Base-by-base conservation (phyloP, 2,113 vertebrate genomes). In the Apodemus sylvaticus region DNA sequence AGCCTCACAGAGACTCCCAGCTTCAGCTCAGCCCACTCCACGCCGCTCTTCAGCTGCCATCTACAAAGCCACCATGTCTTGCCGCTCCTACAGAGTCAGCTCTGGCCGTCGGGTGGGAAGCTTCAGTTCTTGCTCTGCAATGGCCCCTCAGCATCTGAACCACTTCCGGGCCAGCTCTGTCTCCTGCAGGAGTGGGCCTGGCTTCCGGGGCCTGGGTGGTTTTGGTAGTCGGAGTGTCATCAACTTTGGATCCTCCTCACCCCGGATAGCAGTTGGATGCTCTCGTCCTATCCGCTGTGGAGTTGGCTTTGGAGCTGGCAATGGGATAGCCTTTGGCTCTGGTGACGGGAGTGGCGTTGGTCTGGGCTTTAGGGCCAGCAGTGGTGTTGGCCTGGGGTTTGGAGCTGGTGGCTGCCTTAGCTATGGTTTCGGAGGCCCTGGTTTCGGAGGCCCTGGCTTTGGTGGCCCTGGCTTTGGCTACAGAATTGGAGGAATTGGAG, bases 101-200 rank as follows among this genome's bases (percentile, higher is more conserved):
- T 97, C 96, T 53, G 0, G 94, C 0, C 86, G 19, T 87, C 1
- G 29, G 5, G 6, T 71, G 31, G 89, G 96, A 94, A 98, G 87
- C 89, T 98, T 97, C 71, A 94, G 96, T 90, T 98, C 98, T 48
- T 96, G 55, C 58, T 98, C 98, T 16, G 78, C 26, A 1, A 66
- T 91, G 45, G 66, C 82, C 2, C 96, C 96, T 5, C 97, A 93
- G 94, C 97, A 17, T 20, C 39, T 60, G 71, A 96, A 91, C 68
- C 76, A 7, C 11, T 74, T 96, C 1, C 70, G 12, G 48, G n/a
- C 92, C 87, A 97, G 95, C 93, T 42, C 96, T 34, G 71, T 86
- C 81, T 94, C 53, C 0, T 96, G 95, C 88, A 95, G 36, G 82
- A 95, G 86, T 26, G 97, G 95, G 2, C 39, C 86, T 36, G 77